Conservation (phyloP, 1,140 invertebrate genomes). For the Euura saliciscinereae region DNA sequence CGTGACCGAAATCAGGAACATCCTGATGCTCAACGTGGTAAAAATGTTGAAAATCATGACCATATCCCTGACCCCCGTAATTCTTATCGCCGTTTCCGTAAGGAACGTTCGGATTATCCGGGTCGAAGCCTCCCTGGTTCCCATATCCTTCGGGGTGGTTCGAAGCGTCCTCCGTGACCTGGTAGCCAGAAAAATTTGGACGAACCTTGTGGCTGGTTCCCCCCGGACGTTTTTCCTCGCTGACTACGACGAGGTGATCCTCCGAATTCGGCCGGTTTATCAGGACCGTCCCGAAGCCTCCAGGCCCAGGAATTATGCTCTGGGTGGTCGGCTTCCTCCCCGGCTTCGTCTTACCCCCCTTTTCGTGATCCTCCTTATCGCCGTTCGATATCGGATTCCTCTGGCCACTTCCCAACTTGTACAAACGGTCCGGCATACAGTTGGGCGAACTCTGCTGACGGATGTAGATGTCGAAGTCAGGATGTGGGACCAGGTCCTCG, state of each 20-base stretch:
- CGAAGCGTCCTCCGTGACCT: too few species aligned
- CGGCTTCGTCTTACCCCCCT: not conserved
- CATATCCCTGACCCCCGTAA: not conserved
- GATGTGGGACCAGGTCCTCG: slow-evolving; percentile 57
- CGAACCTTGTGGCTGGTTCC: too few species aligned
- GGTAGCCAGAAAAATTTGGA: too few species aligned
- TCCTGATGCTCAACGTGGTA: not conserved
- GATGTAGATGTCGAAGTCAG: slow-evolving; percentile 69
- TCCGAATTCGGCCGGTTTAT: not conserved
- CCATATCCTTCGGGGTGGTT: too few species aligned
- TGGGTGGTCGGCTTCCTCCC: not conserved
- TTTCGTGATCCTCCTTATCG: not conserved
- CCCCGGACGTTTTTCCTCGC: too few species aligned
- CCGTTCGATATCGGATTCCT: not conserved
- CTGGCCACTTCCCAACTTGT: slow-evolving; percentile 8
- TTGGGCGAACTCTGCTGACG: slow-evolving; percentile 34
- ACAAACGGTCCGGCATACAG: slow-evolving; percentile 32
- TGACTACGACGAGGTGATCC: too few species aligned
- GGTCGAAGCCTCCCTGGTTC: not conserved
- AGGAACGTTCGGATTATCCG: not conserved
- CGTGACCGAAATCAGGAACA: not conserved
- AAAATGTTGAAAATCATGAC: not conserved
- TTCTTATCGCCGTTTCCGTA: not conserved
- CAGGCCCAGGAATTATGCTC: not conserved
- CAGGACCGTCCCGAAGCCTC: not conserved